Conservation (phyloP, 2,888 invertebrate species). For the Synergus japonicus region DNA sequence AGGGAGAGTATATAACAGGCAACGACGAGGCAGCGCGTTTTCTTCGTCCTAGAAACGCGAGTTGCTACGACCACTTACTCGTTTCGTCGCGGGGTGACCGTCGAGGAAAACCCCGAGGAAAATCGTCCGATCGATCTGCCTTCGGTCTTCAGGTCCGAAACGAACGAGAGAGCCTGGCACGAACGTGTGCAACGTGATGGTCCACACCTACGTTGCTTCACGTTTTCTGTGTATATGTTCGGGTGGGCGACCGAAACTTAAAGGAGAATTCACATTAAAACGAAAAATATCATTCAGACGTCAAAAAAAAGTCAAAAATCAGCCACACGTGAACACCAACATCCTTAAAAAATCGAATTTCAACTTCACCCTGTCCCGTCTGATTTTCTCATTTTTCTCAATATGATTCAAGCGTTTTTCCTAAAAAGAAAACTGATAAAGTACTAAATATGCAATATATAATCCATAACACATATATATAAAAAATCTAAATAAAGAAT, state of each 20-base stretch:
- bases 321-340: neutral
- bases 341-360: neutral
- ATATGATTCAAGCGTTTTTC: neutral
- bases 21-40: conserved; percentile 53
- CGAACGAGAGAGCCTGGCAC: conserved; percentile 62
- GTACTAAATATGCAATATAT: too few relatives aligned
- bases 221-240: conserved; percentile 64
- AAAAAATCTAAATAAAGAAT: too few relatives aligned
- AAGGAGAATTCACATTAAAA: conserved; percentile 67
- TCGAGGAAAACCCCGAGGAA: conserved; percentile 76
- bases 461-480: too few relatives aligned
- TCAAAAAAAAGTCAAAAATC: neutral
- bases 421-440: too few relatives aligned
- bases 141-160: conserved; percentile 76
- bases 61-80: conserved; percentile 56
- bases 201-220: conserved; percentile 57
- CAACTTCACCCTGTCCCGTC: neutral
- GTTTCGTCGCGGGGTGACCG: conserved; percentile 72
- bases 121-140: conserved; percentile 77
- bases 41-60: conserved; percentile 60
- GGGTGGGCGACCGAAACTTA: conserved; percentile 70
- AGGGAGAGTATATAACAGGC: conserved; percentile 27
- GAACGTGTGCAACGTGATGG: conserved; percentile 56
- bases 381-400: neutral
- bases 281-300: neutral